Evolutionary conservation across 2,113 vertebrate genomes (phyloP).

Genomic region (Aphelocoma coerulescens): DNA sequence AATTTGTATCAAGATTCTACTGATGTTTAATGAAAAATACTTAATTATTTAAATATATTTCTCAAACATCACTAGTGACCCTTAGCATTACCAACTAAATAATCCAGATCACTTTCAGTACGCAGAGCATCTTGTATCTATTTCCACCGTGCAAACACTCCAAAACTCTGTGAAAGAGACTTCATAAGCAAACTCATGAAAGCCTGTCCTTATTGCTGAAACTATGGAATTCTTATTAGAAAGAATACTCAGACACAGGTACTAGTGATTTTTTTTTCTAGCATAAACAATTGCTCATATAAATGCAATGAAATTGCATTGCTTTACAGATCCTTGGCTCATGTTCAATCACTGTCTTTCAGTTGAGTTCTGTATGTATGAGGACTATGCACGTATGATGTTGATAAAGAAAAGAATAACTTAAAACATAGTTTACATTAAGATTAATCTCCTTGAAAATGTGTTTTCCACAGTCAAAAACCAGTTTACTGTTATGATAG

Average conservation of each 20-base stretch:
- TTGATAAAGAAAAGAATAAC: not conserved
- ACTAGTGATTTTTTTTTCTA: not conserved
- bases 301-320: not conserved
- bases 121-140: not conserved
- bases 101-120: not conserved
- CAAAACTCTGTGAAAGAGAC: not conserved
- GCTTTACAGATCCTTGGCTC: not conserved
- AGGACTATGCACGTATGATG: not conserved
- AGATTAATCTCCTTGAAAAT: not conserved
- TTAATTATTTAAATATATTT: not conserved
- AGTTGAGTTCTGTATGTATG: not conserved
- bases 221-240: not conserved
- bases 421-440: not conserved
- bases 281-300: not conserved
- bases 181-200: not conserved
- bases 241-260: not conserved
- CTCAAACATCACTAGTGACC: not conserved
- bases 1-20: not conserved
- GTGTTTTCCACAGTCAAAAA: not conserved
- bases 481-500: not conserved
- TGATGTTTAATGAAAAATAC: not conserved
- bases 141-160: not conserved
- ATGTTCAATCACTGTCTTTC: not conserved
- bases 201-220: not conserved
- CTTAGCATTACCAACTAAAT: not conserved